Evolutionary conservation across 2,797 vertebrate genomes (phyloP).

Genomic region (Lithobates pipiens): DNA sequence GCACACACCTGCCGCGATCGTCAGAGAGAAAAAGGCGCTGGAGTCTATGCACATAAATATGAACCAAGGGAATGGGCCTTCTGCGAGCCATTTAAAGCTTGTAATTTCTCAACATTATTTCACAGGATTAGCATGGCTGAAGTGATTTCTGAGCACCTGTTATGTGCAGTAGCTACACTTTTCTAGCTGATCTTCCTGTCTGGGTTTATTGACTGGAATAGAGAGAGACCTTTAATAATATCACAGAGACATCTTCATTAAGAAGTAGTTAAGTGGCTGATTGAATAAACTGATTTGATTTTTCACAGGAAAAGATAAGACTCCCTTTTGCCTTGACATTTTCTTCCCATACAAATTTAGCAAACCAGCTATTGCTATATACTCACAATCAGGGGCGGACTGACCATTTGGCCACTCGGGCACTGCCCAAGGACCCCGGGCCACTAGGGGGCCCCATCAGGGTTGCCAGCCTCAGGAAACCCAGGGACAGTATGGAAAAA

Average conservation of each 20-base stretch:
- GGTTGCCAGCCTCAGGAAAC: too few species aligned
- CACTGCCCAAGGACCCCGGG: too few species aligned
- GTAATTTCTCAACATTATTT: slow-evolving; percentile 24
- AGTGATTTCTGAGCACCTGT: slow-evolving; percentile 30
- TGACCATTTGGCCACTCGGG: too few species aligned
- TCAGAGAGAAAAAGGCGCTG: not conserved
- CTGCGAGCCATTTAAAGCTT: slow-evolving; percentile 8
- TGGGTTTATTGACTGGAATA: slow-evolving; percentile 1
- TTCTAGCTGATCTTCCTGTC: not conserved
- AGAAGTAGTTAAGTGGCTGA: not conserved
- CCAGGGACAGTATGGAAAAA: too few species aligned
- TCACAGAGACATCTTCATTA: slow-evolving; percentile 5
- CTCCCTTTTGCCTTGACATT: too few species aligned
- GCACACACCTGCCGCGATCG: slow-evolving; percentile 45
- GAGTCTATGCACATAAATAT: slow-evolving; percentile 51
- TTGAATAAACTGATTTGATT: not conserved
- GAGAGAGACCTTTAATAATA: not conserved
- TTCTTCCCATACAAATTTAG: too few species aligned
- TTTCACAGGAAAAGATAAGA: too few species aligned
- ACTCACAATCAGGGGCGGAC: too few species aligned
- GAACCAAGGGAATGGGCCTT: slow-evolving; percentile 45
- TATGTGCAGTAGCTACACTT: not conserved
- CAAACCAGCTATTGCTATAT: too few species aligned
- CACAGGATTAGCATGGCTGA: slow-evolving; percentile 28
- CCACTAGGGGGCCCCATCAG: too few species aligned